Base-by-base conservation (phyloP, 2,797 vertebrate genomes). In the Tangara arthus region DNA sequence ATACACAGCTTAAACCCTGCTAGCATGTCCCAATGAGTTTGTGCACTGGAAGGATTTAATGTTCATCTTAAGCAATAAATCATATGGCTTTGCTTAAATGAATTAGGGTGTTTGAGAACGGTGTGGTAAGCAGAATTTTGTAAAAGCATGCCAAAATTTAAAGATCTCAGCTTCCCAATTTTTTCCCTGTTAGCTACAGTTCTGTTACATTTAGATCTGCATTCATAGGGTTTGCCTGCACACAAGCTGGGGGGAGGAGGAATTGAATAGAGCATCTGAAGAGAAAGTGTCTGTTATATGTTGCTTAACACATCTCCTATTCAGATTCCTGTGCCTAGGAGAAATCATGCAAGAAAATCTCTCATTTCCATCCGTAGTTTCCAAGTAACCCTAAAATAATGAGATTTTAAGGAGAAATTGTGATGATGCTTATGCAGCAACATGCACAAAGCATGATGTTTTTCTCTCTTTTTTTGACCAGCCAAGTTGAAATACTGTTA, bases 51-150 rank as follows among this genome's bases (percentile, higher is more conserved):
- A 89, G 52, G 72, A 55, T 71, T 89, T 91, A 55, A 44, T 84
- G 7, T 75, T 94, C 47, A 66, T 79, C 63, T 60, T 60, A 79
- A 96, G 76, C 14, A 91, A 87, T 41, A 87, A 92, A 64, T 53
- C 57, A 57, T 30, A 10, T 1, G 53, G 59, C 46, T 92, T 95
- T 89, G 41, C 47, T 44, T 56, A 85, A 94, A 80, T 90, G 18
- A 90, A 91, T 95, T 70, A 87, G 72, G 49, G 69, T 15, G 0
- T 57, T 91, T 50, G 77, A 84, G 59, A 85, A 49, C 0, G 1
- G 60, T 73, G n/a, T 82, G 49, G 16, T 66, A 82, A 56, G 44
- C 39, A 88, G 49, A 78, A 41, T 94, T 95, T 94, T 86, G 42
- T 77, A 59, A 82, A 80, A 92, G 30, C 42, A 21, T 80, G 32